phyloP scores from a whole-genome alignment of 2,888 invertebrate genomes.

The Euclidia mi region DNA sequence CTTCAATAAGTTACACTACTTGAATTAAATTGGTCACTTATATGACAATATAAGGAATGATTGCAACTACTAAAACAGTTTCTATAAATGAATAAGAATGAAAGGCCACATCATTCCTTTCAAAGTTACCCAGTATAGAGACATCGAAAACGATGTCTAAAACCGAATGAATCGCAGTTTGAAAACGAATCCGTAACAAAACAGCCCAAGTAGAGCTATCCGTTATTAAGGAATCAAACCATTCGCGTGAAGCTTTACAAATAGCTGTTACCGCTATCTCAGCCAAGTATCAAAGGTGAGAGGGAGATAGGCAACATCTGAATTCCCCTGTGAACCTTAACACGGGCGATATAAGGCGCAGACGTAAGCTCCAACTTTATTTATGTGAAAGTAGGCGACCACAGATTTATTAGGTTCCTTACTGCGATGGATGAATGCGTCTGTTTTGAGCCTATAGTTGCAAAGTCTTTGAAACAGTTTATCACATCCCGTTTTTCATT shows the following conservation, averaged over 20 bases:
- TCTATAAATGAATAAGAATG: background rate
- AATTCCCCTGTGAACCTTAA: slow-evolving; percentile 75
- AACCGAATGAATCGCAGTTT: slow-evolving; percentile 31
- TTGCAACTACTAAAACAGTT: too few relatives aligned
- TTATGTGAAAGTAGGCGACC: slow-evolving; percentile 76
- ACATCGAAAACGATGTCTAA: slow-evolving; percentile 18
- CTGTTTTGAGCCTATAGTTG: slow-evolving; percentile 63
- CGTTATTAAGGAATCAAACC: slow-evolving; percentile 68
- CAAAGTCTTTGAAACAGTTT: slow-evolving; percentile 59
- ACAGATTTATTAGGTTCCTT: slow-evolving; percentile 83
- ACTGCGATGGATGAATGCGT: slow-evolving; percentile 72
- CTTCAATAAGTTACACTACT: slow-evolving; percentile 2
- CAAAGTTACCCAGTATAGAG: slow-evolving; percentile 23
- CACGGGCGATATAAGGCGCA: slow-evolving; percentile 68
- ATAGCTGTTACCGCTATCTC: slow-evolving; percentile 70
- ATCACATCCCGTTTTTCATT: slow-evolving; percentile 60
- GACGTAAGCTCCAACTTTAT: slow-evolving; percentile 71
- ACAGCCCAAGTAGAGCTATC: slow-evolving; percentile 58
- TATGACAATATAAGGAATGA: too few relatives aligned
- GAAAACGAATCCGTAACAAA: slow-evolving; percentile 51
- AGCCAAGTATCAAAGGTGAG: slow-evolving; percentile 62
- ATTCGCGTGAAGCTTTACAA: slow-evolving; percentile 63
- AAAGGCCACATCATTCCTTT: slow-evolving; percentile 16
- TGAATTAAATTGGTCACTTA: too few relatives aligned
- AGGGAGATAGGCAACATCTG: slow-evolving; percentile 59